Conservation (phyloP, 2,797 vertebrate genomes). For the Myotis findleyi region DNA sequence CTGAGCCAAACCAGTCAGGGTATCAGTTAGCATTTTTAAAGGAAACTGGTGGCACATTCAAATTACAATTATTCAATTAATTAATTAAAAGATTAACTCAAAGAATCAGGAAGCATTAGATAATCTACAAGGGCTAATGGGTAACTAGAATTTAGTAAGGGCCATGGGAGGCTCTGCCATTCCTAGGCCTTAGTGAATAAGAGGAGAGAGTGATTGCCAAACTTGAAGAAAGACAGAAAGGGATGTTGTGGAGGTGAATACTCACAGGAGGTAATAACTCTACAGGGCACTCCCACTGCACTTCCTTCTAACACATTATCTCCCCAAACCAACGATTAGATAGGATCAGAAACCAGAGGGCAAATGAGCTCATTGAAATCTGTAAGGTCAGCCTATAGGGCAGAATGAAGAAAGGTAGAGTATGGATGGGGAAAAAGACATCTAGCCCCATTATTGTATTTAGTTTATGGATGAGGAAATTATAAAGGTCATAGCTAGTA, state of each 20-base stretch:
- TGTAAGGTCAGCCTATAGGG: background rate
- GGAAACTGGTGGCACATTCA: background rate
- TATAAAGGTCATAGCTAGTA: background rate
- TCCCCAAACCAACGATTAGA: background rate
- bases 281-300: background rate
- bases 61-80: slow-evolving; percentile 42
- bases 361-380: background rate
- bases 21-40: background rate
- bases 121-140: background rate
- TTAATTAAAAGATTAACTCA: slow-evolving; percentile 35
- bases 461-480: background rate
- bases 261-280: background rate
- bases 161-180: rapidly evolving
- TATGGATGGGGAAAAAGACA: background rate
- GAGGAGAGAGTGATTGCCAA: background rate
- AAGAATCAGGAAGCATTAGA: background rate
- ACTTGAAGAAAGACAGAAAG: background rate
- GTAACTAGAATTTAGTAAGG: background rate
- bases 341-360: background rate
- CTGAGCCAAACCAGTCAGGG: too few species aligned
- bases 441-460: background rate
- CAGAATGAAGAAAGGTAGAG: background rate
- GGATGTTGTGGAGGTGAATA: background rate
- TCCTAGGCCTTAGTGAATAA: background rate
- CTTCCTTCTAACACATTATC: background rate